phyloP scores from a whole-genome alignment of 2,113 vertebrate species.

The Sylvia atricapilla region DNA sequence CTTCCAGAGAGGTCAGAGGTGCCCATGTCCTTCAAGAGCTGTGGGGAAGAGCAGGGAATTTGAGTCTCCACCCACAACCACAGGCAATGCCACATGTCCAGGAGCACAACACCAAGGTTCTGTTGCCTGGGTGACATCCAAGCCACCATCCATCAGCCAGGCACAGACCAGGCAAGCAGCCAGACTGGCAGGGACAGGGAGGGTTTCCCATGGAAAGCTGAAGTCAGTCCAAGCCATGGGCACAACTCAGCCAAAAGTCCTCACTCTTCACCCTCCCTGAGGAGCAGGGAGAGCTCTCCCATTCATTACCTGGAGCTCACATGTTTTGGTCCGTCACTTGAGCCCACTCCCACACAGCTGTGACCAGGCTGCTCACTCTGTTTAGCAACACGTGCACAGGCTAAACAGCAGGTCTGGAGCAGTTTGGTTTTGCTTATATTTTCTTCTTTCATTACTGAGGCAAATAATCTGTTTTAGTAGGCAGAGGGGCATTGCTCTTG shows the following conservation, averaged over 20 bases:
- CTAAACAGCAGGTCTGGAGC: neutral
- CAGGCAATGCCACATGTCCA: neutral
- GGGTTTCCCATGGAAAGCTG: constrained; percentile 29
- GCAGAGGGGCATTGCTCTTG: neutral
- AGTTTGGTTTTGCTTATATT: neutral
- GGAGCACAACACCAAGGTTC: neutral
- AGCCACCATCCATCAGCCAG: constrained; percentile 14
- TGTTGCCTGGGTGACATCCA: neutral
- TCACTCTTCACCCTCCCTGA: neutral
- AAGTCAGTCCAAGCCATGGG: neutral
- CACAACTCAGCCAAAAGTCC: neutral
- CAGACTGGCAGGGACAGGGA: neutral
- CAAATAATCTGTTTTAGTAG: neutral
- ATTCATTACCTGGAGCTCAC: neutral
- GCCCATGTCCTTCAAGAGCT: neutral
- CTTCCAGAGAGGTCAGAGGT: neutral
- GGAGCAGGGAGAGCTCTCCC: neutral
- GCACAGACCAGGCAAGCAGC: neutral
- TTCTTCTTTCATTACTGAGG: neutral
- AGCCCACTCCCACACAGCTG: neutral
- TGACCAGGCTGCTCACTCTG: neutral
- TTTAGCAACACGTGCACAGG: neutral
- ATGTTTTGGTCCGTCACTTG: neutral
- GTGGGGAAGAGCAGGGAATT: neutral
- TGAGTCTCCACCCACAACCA: neutral